These are phyloP conservation scores for Caprella mutica DNA, from an alignment of 2,888 invertebrate genomes.

Conservation along the genomic window DNA sequence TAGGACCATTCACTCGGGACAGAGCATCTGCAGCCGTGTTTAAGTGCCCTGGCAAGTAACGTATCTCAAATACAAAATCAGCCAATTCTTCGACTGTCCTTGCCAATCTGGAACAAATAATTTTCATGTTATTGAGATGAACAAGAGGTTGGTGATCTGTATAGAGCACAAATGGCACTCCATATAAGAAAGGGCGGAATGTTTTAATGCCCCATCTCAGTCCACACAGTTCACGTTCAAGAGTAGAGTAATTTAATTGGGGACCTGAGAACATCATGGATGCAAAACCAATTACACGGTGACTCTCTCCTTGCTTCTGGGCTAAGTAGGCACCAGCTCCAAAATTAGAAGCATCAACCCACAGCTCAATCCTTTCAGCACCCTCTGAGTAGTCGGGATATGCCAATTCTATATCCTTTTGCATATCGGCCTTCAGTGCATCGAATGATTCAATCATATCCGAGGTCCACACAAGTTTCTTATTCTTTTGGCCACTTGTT, in stretches of 20 bases:
- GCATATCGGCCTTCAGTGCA: neutral
- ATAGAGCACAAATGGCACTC: neutral
- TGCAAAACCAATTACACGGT: neutral
- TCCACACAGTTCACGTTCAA: neutral
- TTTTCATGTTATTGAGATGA: neutral
- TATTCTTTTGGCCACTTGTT: neutral
- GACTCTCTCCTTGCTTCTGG: neutral
- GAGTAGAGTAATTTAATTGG: neutral
- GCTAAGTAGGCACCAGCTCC: neutral
- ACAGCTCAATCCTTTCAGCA: neutral
- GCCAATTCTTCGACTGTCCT: neutral
- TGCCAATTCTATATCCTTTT: neutral
- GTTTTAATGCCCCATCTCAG: slow-evolving; percentile 1
- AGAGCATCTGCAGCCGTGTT: neutral
- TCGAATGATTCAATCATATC: neutral
- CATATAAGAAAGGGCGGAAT: neutral
- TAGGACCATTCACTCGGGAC: neutral
- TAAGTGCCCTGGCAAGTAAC: neutral
- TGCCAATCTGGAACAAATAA: neutral
- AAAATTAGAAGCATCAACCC: neutral
- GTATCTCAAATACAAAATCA: neutral
- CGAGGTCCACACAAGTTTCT: neutral
- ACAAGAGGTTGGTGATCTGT: neutral
- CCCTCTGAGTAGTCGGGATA: neutral
- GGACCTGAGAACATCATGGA: neutral